Evolutionary conservation across 2,113 vertebrate genomes (phyloP).

Genomic region (Stegastes partitus): DNA sequence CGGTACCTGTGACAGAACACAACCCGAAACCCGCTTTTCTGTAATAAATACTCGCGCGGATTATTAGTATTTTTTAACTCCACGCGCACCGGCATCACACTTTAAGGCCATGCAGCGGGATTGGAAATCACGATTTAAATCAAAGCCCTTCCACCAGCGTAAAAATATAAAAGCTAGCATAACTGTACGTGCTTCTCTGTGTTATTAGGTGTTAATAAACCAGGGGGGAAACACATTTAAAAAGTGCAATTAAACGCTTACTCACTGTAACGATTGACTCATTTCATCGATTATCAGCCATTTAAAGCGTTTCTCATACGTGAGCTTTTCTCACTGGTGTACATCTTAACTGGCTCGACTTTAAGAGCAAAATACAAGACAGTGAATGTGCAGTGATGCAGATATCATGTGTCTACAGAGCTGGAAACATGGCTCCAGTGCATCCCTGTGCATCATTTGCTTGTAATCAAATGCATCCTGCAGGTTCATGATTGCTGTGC

Average conservation of each 20-base stretch:
- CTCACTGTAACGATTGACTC: no score
- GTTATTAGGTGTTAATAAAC: background rate
- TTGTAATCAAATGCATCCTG: conserved; percentile 40
- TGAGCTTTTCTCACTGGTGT: background rate
- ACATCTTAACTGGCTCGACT: conserved; percentile 1
- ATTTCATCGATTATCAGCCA: no score
- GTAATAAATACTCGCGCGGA: background rate
- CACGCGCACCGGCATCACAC: background rate
- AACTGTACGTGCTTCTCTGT: background rate
- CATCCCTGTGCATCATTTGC: conserved; percentile 21
- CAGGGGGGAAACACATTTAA: background rate
- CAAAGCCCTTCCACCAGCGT: no score
- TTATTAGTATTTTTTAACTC: background rate
- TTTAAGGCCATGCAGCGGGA: background rate
- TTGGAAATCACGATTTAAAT: background rate
- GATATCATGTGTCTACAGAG: conserved; percentile 3
- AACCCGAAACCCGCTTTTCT: background rate
- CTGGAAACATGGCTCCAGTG: conserved; percentile 5
- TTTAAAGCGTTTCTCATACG: no score
- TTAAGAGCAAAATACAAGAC: background rate
- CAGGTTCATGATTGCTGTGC: conserved; percentile 29
- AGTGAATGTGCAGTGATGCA: conserved; percentile 6
- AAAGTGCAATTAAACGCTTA: background rate
- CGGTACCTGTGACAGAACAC: conserved; percentile 17
- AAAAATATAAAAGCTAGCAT: background rate